Base-by-base conservation (phyloP, 2,888 invertebrate species). In the Drosophila merina region DNA sequence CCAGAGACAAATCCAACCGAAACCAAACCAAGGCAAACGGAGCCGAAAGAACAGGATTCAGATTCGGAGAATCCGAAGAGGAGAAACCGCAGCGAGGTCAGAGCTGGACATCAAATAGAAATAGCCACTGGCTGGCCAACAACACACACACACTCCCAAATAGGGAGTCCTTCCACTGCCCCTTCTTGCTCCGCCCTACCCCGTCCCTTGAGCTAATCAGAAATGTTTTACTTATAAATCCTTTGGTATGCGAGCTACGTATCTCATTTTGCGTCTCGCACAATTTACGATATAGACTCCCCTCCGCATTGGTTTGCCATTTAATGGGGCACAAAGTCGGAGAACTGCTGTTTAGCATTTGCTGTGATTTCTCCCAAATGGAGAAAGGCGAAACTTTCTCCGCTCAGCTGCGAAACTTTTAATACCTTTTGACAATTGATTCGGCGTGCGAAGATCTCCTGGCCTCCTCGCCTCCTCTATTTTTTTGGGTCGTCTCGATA, bases 391-490 rank as follows among this genome's bases (percentile, higher is more conserved):
- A 55, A 68, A 81, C 67, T 81, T 86, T 72, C 52, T 74, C 72
- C 74, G 79, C 67, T 70, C 74, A 72, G 74, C 75, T 82, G 42
- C 2, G 70, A 87, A 82, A 82, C 71, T 82, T 82, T 87, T 82
- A 82, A 82, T 82, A 87, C 87, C 82, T 87, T 82, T 82, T 87
- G 87, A 87, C 86, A 85, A 87, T 82, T 82, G 82, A 87, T 87
- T 82, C 55, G 63, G 49, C 50, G 55, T 56, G 50, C 45, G 51
- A 64, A 62, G 62, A 68, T 69, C 69, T 52, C 42, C n/a, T 47
- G 38, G 38, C 31, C 10, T 8, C 54, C 20, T 45, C n/a, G 14
- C 14, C 14, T 14, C 14, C 14, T 14, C 14, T 14, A 14, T 25
- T 33, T 33, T 20, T 20, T 20, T 20, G 1, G 20, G 20, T 20